These are phyloP conservation scores for Epinotia bilunana DNA, from an alignment of 2,888 invertebrate species.

Conservation along the genomic window DNA sequence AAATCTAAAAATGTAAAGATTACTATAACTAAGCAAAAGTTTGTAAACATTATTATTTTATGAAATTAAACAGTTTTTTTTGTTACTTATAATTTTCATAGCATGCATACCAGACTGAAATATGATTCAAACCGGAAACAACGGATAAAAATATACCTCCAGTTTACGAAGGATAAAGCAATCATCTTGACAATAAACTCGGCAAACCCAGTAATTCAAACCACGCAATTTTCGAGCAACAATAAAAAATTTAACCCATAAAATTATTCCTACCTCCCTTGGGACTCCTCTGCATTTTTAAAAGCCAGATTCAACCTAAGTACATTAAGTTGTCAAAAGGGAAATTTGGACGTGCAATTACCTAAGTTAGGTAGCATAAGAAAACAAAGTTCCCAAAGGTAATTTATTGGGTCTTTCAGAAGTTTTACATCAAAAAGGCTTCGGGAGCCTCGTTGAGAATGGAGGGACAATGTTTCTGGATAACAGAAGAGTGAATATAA, in stretches of 20 bases:
- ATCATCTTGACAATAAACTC: slow-evolving; percentile 8
- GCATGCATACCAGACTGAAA: no score
- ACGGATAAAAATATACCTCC: not conserved
- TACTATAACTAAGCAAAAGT: no score
- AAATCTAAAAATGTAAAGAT: no score
- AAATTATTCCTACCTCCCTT: slow-evolving; percentile 23
- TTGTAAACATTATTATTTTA: no score
- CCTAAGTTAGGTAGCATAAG: slow-evolving; percentile 40
- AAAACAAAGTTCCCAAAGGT: slow-evolving; percentile 42
- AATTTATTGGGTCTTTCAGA: slow-evolving; percentile 42
- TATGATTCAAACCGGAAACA: not conserved
- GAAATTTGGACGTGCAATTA: slow-evolving; percentile 43
- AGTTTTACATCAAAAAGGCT: slow-evolving; percentile 45
- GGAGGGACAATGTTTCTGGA: slow-evolving; percentile 26
- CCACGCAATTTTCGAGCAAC: slow-evolving; percentile 3
- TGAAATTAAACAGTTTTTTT: no score
- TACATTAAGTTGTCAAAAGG: slow-evolving; percentile 45
- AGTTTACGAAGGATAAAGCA: slow-evolving; percentile 6
- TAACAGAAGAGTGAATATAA: not conserved
- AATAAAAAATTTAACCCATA: slow-evolving; percentile 38
- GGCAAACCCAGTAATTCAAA: not conserved
- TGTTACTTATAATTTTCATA: no score
- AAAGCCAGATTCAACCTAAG: slow-evolving; percentile 42
- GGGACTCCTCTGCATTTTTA: slow-evolving; percentile 39
- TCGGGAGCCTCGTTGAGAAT: slow-evolving; percentile 9